phyloP scores from a whole-genome alignment of 1,140 invertebrate genomes.

The Megalonaias nervosa region DNA sequence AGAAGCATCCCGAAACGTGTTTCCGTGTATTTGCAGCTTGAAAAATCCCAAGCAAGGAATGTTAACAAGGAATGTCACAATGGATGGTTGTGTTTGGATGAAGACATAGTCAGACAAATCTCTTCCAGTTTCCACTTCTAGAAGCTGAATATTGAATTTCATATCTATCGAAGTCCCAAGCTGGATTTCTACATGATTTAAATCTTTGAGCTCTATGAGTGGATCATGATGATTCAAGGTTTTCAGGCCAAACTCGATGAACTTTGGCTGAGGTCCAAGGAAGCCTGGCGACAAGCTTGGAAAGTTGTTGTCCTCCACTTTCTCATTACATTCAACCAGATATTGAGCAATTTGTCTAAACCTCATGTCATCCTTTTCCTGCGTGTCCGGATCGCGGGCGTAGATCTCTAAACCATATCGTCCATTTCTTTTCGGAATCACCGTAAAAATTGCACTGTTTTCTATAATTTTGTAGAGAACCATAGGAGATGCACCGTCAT shows the following conservation, averaged over 20 bases:
- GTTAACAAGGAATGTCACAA: slow-evolving; percentile 60
- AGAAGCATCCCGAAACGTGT: slow-evolving; percentile 61
- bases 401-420: slow-evolving; percentile 72
- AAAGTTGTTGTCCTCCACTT: slow-evolving; percentile 53
- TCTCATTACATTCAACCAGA: slow-evolving; percentile 65
- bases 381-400: slow-evolving; percentile 66
- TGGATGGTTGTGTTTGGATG: slow-evolving; percentile 59
- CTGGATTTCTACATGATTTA: slow-evolving; percentile 61
- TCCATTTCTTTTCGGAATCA: slow-evolving; percentile 63
- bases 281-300: slow-evolving; percentile 68
- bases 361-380: slow-evolving; percentile 64
- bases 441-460: slow-evolving; percentile 64
- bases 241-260: slow-evolving; percentile 60
- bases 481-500: slow-evolving; percentile 12
- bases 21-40: slow-evolving; percentile 69
- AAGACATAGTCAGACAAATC: slow-evolving; percentile 67
- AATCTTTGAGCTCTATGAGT: slow-evolving; percentile 58
- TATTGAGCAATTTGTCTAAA: slow-evolving; percentile 70
- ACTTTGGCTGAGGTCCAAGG: slow-evolving; percentile 68
- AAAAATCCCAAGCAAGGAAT: slow-evolving; percentile 65
- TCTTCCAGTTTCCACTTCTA: slow-evolving; percentile 52
- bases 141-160: slow-evolving; percentile 67
- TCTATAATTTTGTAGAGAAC: slow-evolving; percentile 56
- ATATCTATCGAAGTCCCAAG: slow-evolving; percentile 57
- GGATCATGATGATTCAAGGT: slow-evolving; percentile 66